Evolutionary conservation across 2,113 vertebrate genomes (phyloP).

Genomic region (Neogobius melanostomus): DNA sequence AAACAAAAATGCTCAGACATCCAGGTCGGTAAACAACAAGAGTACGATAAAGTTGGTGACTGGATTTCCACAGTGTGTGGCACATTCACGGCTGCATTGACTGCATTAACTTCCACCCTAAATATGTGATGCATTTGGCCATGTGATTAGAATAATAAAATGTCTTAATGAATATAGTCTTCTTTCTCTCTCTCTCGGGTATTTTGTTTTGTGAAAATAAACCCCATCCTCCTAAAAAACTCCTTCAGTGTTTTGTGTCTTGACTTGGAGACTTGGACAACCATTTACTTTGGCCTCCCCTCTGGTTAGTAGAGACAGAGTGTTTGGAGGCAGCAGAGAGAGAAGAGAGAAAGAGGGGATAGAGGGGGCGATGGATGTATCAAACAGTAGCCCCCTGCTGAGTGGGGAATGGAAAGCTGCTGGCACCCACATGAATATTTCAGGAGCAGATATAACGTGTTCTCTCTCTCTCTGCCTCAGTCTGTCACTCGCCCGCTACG

Average conservation of each 20-base stretch:
- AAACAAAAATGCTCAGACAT: too few relatives aligned
- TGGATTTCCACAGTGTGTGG: too few relatives aligned
- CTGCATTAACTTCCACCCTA: too few relatives aligned
- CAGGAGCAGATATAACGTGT: conserved; percentile 80
- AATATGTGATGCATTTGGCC: too few relatives aligned
- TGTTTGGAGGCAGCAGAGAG: conserved; percentile 18
- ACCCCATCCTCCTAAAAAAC: background rate
- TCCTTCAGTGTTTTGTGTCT: background rate
- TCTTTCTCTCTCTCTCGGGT: too few relatives aligned
- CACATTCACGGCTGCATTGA: too few relatives aligned
- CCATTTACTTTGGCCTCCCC: conserved; percentile 60
- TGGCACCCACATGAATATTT: conserved; percentile 84
- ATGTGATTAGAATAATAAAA: too few relatives aligned
- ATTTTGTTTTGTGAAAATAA: too few relatives aligned
- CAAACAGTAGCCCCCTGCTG: conserved; percentile 81
- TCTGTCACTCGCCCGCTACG: conserved; percentile 15
- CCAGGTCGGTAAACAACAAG: too few relatives aligned
- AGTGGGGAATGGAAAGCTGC: conserved; percentile 80
- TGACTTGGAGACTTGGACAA: conserved; percentile 28
- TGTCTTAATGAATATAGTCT: too few relatives aligned
- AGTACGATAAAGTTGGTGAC: too few relatives aligned
- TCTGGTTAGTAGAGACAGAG: conserved; percentile 64
- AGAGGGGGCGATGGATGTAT: conserved; percentile 71
- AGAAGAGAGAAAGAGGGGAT: background rate
- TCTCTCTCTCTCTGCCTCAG: conserved; percentile 49